Evolutionary conservation across 2,113 vertebrate genomes (phyloP), one percentile per base, ranked within the genome.

Genomic region (Pomatostomus ruficeps): DNA sequence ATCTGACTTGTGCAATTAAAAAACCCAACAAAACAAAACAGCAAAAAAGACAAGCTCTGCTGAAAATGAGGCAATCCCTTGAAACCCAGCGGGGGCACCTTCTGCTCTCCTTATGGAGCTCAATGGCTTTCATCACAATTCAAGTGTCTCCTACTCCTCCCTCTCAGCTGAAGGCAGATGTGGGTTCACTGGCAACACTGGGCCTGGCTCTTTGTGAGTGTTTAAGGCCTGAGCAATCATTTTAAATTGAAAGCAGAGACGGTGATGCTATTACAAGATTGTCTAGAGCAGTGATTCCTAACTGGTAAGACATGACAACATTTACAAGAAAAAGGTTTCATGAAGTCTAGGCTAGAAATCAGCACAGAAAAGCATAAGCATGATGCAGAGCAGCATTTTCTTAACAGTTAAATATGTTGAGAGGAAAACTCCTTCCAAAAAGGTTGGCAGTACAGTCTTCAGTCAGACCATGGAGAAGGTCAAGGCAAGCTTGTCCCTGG

Each of bases 221-320:
- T 94, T 96, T 93, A 96, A 91, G 57, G 85, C 82, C 90, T 63
- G 40, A 94, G 76, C 72, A 89, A 95, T 96, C 78, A 88, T 81
- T 91, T 91, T 95, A 94, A 96, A 97, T 94, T 96, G 89, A 93
- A 95, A 96, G 72, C 95, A 94, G 93, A 96, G 79, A 48, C 0
- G 0, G 23, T 16, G 20, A 93, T 91, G 68, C 72, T 80, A 71
- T 95, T 95, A 96, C 55, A 80, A 84, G 85, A 86, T 88, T 84
- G 88, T 95, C 95, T 92, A 74, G 79, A 88, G 96, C 75, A 92
- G 85, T 4, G 9, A 88, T 77, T 88, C 83, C 72, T 79, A 95
- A 83, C 46, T 93, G 68, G 82, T 90, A 80, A 93, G 94, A 90
- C 79, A 88, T 80, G 43, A 80, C 59, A 76, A 93, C 48, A 43